Evolutionary conservation across 2,113 vertebrate species (phyloP).

Genomic region (Apistogramma diplotaenia): DNA sequence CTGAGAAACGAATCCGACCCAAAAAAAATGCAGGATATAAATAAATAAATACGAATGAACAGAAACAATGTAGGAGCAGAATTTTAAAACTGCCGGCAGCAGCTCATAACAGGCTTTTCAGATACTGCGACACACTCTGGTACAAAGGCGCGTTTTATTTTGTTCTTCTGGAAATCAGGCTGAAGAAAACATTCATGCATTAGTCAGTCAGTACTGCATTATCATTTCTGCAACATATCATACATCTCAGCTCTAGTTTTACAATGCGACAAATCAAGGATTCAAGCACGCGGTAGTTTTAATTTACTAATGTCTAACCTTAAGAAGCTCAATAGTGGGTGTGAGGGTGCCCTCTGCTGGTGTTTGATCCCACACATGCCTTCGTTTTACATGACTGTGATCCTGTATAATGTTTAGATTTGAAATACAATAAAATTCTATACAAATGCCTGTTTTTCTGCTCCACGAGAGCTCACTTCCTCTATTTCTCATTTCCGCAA

Average conservation of each 20-base stretch:
- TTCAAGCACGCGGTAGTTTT: not conserved
- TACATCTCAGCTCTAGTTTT: not conserved
- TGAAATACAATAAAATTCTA: not conserved
- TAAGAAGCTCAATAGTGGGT: constrained; percentile 2
- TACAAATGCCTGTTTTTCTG: not conserved
- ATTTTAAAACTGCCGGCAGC: not conserved
- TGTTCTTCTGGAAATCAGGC: not conserved
- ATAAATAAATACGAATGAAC: not conserved
- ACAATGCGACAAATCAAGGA: constrained; percentile 17
- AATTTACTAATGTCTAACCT: not conserved
- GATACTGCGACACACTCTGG: not conserved
- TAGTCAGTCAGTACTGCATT: constrained; percentile 3
- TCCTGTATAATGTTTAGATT: not conserved
- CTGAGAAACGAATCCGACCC: not conserved
- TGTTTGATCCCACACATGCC: not conserved
- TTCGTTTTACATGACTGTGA: not conserved
- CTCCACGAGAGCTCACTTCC: not conserved
- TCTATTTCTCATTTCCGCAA: not conserved
- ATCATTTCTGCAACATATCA: constrained; percentile 12
- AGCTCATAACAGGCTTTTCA: not conserved
- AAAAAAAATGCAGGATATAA: not conserved
- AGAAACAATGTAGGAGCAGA: not conserved
- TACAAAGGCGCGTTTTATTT: not conserved
- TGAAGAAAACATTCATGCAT: not conserved
- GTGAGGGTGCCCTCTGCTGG: constrained; percentile 71